Evolutionary conservation across 2,797 vertebrate species (phyloP), one percentile per base, ranked within the genome.

Genomic region (Holocentrus rufus): DNA sequence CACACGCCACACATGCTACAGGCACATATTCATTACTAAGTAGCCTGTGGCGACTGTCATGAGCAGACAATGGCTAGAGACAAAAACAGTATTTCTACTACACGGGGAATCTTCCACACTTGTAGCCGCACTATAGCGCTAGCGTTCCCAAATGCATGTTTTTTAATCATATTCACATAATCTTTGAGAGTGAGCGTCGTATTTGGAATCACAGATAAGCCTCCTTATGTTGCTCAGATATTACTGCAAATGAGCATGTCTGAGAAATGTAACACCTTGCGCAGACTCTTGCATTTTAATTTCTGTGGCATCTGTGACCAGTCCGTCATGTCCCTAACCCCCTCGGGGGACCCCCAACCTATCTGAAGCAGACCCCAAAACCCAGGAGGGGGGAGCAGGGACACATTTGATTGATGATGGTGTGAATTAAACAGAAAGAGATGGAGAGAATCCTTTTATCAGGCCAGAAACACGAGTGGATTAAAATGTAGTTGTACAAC

Each of bases 401-500:
- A 87, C 90, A 89, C 85, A 79, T 92, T 89, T 95, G 94, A 95
- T 95, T 94, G 93, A 95, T 95, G 93, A 94, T 90, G 88, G 90
- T 90, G 92, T 93, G 92, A 94, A 93, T 92, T 93, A 93, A 94
- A 93, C 90, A 92, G 92, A 93, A 92, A 91, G 90, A 93, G 92
- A 93, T 93, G 90, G 94, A 94, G 93, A 92, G 93, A 94, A 94
- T 93, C 92, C 93, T 92, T 94, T 94, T 94, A 94, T 94, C 93
- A 89, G 89, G 87, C 85, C 83, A 81, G 90, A 91, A 93, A 93
- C 92, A 94, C 89, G 89, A 94, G 92, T 93, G 94, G 93, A 94
- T 94, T 94, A 94, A 94, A 94, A 94, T 93, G 91, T 93, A 94
- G 92, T 94, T 93, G 91, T 92, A 92, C 93, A 93, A 91, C 86